Evolutionary conservation across 2,113 vertebrate genomes (phyloP).

Genomic region (Columbina picui): DNA sequence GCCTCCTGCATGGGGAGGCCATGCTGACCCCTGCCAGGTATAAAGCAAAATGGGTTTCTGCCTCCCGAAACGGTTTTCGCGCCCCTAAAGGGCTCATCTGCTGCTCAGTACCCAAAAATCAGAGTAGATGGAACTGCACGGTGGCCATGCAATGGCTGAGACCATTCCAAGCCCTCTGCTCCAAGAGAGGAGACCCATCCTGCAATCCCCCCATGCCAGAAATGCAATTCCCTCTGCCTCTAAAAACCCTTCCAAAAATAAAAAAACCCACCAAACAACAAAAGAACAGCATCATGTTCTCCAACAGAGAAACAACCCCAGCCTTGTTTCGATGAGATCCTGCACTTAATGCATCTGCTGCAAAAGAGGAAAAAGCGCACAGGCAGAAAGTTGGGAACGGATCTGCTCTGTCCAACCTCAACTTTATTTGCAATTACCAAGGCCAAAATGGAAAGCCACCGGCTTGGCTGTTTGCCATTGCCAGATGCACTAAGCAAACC

Average conservation of each 20-base stretch:
- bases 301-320: background rate
- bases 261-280: too few relatives aligned
- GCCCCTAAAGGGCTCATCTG: background rate
- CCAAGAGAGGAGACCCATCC: rapidly evolving
- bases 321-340: background rate
- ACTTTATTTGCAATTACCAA: background rate
- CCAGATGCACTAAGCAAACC: background rate
- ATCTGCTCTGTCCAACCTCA: background rate
- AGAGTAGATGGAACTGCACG: rapidly evolving
- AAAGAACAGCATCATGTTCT: background rate
- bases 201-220: rapidly evolving
- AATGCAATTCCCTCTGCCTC: background rate
- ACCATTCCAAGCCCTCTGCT: background rate
- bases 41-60: background rate
- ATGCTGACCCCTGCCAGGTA: background rate
- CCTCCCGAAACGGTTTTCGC: background rate
- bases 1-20: background rate
- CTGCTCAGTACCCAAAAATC: background rate
- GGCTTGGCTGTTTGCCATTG: background rate
- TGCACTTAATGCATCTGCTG: background rate
- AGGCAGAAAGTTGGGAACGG: rapidly evolving
- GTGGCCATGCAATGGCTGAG: rapidly evolving
- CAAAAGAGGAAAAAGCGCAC: background rate
- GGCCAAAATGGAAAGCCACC: background rate
- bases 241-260: background rate